Base-by-base conservation (phyloP, 2,888 invertebrate species). In the Gymnosoma rotundatum region DNA sequence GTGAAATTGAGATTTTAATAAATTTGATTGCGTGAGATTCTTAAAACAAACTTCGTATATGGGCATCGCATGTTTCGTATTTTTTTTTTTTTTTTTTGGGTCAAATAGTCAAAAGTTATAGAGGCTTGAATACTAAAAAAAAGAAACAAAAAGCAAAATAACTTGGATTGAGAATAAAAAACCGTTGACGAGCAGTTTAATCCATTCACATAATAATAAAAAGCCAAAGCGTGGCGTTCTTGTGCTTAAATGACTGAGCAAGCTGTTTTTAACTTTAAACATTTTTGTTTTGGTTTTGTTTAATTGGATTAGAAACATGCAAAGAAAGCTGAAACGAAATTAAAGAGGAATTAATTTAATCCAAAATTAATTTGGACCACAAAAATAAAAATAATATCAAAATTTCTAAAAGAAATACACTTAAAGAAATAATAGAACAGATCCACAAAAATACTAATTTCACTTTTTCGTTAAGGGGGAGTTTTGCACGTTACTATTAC, bases 1-100 rank as follows among this genome's bases (percentile, higher is more conserved):
- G 89, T 91, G 91, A 90, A 90, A 91, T 90, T 90, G 88, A 89
- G 90, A 89, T 90, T 89, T 89, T 83, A 86, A 87, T 83, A 75
- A 72, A 79, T 18, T 64, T 75, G 63, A 83, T 85, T 78, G 78
- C 78, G 84, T 82, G 84, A 70, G 64, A 78, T 67, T 78, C 78
- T 52, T 38, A 58, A 50, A 18, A 70, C 12, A 72, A 32, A 72
- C 70, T 16, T 38, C 38, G 25, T 18, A 25, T 6, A 45, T 63
- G 54, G 45, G 64, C 52, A 69, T 63, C 56, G 63, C 75, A 75
- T 83, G 50, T 74, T 80, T 74, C 6, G 4, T 50, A 45, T 20
- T 70, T 48, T 56, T 72, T 74, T 80, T 74, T 3, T 4, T 50
- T 32, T 20, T 70, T 48, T 56, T 72, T 16, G 14, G 20, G 25